Conservation (phyloP, 2,888 invertebrate species). For the Drosophila picticornis region DNA sequence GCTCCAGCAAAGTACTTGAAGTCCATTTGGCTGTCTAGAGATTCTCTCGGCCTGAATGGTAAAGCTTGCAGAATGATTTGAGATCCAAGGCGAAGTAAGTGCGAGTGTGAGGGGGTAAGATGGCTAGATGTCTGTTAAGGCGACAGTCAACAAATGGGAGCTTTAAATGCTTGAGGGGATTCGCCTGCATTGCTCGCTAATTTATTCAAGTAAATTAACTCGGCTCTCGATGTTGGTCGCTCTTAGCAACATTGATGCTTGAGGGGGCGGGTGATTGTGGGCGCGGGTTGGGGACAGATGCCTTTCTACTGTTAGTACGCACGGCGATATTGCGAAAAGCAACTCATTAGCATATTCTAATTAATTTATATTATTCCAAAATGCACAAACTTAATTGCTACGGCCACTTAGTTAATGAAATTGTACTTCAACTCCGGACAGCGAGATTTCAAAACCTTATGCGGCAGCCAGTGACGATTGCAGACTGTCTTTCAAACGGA, state of each 20-base stretch:
- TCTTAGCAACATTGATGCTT: slow-evolving; percentile 20
- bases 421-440: slow-evolving; percentile 59
- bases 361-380: slow-evolving; percentile 80
- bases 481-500: slow-evolving; percentile 13
- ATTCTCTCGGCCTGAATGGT: slow-evolving; percentile 18
- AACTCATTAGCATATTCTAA: slow-evolving; percentile 79
- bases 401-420: slow-evolving; percentile 79
- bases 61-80: slow-evolving; percentile 34
- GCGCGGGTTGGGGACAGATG: neutral
- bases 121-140: slow-evolving; percentile 15
- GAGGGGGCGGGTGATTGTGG: neutral
- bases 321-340: slow-evolving; percentile 50
- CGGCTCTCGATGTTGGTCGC: slow-evolving; percentile 45
- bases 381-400: slow-evolving; percentile 78
- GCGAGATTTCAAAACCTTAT: slow-evolving; percentile 43
- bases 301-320: slow-evolving; percentile 9
- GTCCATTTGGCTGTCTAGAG: slow-evolving; percentile 33
- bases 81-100: slow-evolving; percentile 26
- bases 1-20: slow-evolving; percentile 33
- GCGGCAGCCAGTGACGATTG: slow-evolving; percentile 35
- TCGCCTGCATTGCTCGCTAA: slow-evolving; percentile 68
- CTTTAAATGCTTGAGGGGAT: slow-evolving; percentile 51
- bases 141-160: slow-evolving; percentile 40
- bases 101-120: neutral
- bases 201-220: slow-evolving; percentile 78